phyloP scores from a whole-genome alignment of 35 echinoderm and acorn worm species.

The Lytechinus variegatus region DNA sequence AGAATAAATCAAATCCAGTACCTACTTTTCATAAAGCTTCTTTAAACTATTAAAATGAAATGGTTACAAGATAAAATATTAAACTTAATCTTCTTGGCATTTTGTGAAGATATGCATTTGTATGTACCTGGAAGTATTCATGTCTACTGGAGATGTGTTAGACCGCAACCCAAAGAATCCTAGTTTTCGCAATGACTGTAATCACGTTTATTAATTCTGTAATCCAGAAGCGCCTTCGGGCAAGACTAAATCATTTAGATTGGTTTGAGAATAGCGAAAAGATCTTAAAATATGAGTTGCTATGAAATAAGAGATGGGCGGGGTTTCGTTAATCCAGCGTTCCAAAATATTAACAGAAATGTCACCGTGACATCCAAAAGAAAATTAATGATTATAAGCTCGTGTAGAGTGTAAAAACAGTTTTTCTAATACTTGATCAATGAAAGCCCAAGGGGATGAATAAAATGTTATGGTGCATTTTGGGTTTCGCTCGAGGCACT shows the following conservation, averaged over 20 bases:
- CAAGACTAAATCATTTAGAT: not conserved
- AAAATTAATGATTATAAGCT: not conserved
- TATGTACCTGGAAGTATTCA: too few species aligned
- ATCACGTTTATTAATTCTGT: not conserved
- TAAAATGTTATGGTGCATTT: not conserved
- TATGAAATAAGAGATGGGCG: conserved; percentile 18
- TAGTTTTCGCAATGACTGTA: not conserved
- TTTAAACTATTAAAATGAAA: not conserved
- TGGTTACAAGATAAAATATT: not conserved
- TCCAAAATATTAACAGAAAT: not conserved
- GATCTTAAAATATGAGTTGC: not conserved
- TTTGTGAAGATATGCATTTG: too few species aligned
- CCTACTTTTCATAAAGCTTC: too few species aligned
- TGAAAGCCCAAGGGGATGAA: not conserved
- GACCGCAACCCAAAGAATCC: not conserved
- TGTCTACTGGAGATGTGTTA: not conserved
- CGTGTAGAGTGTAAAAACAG: not conserved
- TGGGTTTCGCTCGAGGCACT: not conserved
- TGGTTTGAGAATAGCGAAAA: not conserved
- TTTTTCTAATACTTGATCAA: not conserved
- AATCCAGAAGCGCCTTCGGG: not conserved
- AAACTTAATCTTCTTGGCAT: not conserved
- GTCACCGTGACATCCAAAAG: not conserved
- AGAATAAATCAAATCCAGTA: too few species aligned
- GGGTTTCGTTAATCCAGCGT: not conserved